phyloP scores from a whole-genome alignment of 2,113 vertebrate species.

The Podocnemis expansa region DNA sequence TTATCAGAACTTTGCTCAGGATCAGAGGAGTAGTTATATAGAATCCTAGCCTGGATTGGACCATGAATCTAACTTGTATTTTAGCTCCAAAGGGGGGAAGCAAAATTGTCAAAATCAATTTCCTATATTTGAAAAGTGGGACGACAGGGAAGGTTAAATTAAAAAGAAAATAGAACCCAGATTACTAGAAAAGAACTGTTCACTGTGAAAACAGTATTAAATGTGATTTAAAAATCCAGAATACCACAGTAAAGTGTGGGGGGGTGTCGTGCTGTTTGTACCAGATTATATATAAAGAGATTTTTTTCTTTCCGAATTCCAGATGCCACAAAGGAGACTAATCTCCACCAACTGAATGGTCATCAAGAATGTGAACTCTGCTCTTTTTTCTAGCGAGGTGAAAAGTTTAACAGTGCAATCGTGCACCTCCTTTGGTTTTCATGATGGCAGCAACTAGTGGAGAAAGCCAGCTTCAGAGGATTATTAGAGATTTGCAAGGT shows the following conservation, averaged over 20 bases:
- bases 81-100: background rate
- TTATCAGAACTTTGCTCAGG: background rate
- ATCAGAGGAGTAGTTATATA: slow-evolving; percentile 15
- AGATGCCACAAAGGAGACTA: slow-evolving; percentile 47
- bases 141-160: background rate
- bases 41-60: background rate
- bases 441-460: slow-evolving; percentile 83
- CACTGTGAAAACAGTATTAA: background rate
- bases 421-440: background rate
- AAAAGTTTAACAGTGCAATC: background rate
- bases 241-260: background rate
- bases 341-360: background rate
- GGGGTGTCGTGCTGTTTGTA: background rate
- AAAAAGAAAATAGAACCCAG: background rate
- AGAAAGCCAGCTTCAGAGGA: slow-evolving; percentile 93
- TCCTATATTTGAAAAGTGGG: background rate
- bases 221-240: slow-evolving; percentile 1
- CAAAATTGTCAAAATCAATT: background rate
- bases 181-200: background rate
- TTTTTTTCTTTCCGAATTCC: slow-evolving; percentile 22
- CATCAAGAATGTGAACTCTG: background rate
- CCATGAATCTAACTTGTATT: background rate
- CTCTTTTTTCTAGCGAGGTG: slow-evolving; percentile 29
- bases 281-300: background rate
- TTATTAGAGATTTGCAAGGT: slow-evolving; percentile 94